Base-by-base conservation (phyloP, 2,888 invertebrate species). In the Trachelus iudaicus region DNA sequence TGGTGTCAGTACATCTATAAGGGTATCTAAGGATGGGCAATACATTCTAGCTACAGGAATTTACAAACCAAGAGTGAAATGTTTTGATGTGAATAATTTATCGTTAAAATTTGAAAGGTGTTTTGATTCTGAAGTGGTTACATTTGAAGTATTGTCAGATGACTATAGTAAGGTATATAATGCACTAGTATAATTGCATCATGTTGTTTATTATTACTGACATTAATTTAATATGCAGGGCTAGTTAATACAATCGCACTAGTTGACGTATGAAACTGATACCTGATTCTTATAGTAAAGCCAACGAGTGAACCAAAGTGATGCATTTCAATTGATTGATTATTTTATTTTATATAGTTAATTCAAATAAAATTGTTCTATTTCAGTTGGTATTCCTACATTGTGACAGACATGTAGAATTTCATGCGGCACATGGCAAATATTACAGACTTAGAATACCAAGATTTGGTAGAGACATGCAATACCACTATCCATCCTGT, bases 51-150 rank as follows among this genome's bases (percentile, higher is more conserved):
- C 97, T 1, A 96, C 98, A 68, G 99, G 99, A 75, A 97, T 96
- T 81, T 99, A 99, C 91, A 99, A 99, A 90, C 99, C 99, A 1
- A 93, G 98, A 87, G 93, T 99, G 0, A 96, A 98, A 91, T 99
- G 99, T 92, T 99, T 95, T 91, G 99, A 99, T 93, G 97, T 99
- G 0, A 95, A 96, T 87, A 98, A 99, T 92, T 93, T 99, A 83
- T 98, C 99, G 0, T 93, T 99, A 87, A 99, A 99, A 92, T 99
- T 99, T 93, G 99, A 99, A 92, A 94, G 99, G 82, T 99, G 99
- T 89, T 95, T 99, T 87, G 99, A 99, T 92, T 96, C 98, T 0
- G 99, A 99, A 93, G 97, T 98, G 73, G 95, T 98, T n/a, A 96
- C 97, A 81, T 97, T 99, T 92, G 95, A 97, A 92, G 94, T 97